A percentile compares a stretch with the other conserved stretches of the same genome.
Evolutionary conservation across 2,113 vertebrate genomes (phyloP).

Genomic region (Ardeotis arabs): DNA sequence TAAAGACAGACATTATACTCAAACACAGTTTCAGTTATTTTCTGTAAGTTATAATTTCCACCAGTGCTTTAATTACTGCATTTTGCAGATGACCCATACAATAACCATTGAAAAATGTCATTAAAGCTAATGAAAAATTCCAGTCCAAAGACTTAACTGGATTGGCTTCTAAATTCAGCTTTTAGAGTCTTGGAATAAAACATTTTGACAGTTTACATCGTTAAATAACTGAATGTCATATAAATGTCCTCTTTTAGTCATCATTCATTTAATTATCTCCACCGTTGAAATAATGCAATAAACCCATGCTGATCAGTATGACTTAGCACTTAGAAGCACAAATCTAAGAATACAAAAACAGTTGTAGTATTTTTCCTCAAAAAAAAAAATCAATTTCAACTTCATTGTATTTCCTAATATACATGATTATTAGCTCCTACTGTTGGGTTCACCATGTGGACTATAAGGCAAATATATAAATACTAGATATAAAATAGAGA

Average conservation of each 20-base stretch:
- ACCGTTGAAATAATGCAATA: conserved; percentile 31
- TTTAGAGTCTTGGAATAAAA: conserved; percentile 37
- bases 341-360: not conserved
- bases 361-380: not conserved
- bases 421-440: not conserved
- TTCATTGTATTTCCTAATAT: not conserved
- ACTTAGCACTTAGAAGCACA: conserved; percentile 10
- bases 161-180: not conserved
- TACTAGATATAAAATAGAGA: not conserved
- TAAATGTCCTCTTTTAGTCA: conserved; percentile 40
- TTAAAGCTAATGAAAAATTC: conserved; percentile 43
- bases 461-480: not conserved
- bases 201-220: conserved; percentile 9
- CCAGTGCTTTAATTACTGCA: conserved; percentile 21
- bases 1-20: not conserved
- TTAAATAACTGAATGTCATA: conserved; percentile 56
- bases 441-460: not conserved
- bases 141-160: not conserved
- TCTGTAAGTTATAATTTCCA: not conserved
- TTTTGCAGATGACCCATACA: conserved; percentile 41
- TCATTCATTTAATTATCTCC: conserved; percentile 46
- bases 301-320: conserved; percentile 18
- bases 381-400: not conserved
- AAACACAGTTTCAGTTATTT: not conserved
- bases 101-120: conserved; percentile 17